Evolutionary conservation across 64 coral and sea anemone genomes (phyloP), one percentile per base, ranked within the genome.

Genomic region (Acropora yongei): DNA sequence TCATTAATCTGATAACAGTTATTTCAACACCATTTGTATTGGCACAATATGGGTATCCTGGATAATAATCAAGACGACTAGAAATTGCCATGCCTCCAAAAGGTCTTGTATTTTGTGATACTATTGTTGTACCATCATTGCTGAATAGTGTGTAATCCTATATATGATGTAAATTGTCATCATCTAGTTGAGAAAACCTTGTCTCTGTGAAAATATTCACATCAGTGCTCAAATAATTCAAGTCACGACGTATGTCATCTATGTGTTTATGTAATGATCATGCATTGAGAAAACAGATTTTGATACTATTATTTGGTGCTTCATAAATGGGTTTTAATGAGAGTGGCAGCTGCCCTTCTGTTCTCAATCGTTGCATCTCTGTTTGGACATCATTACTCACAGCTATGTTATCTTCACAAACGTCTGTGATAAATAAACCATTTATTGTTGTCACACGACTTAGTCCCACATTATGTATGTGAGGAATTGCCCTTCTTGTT

Each of bases 21-120:
- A 93, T 93, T 78, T 93, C 91, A 80, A 93, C 85, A 88, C 91
- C 91, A 93, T 93, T 80, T 80, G 46, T 94, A 85, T 94, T 94
- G 69, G 55, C 44, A 94, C 86, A 89, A 85, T 89, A 75, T 83
- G 87, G 92, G 78, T 94, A 90, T 89, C 92, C 87, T 83, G 92
- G 92, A 71, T 86, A 89, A 86, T 86, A 94, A 67, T 94, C 92
- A 81, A 94, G 72, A 78, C 51, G 87, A 75, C 87, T 94, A 85
- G 83, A 94, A 83, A 94, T 79, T 84, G 87, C 92, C 74, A 77
- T 93, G 68, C 92, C 92, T 83, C 80, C 60, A 67, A 83, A 83
- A 89, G 88, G 88, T 79, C 88, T 89, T 80, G 88, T 80, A 89
- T 89, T 89, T 89, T 77, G 68, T 74, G 82, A 87, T 44, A 87